Base-by-base conservation (phyloP, 2,797 vertebrate genomes). In the Alcedo quadribrachys region DNA sequence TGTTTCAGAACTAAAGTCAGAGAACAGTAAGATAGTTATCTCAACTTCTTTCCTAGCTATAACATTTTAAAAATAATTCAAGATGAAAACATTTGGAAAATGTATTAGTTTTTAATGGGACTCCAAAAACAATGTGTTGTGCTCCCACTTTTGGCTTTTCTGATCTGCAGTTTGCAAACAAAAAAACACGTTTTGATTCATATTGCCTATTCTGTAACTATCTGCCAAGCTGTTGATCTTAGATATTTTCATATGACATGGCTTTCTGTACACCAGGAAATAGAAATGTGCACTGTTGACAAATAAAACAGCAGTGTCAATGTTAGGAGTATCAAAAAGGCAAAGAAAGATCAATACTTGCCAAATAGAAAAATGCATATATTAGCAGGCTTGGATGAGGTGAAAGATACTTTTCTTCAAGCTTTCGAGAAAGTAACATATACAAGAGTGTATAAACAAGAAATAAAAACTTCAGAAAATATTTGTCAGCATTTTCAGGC, bases 281-380 rank as follows among this genome's bases (percentile, higher is more conserved):
- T 11, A 92, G 45, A 95, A 94, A 93, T 74, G 48, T 85, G 8
- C 40, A 78, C 53, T 92, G 60, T 80, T 76, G 48, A 94, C 54
- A 94, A 94, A 95, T 81, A 69, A 92, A 89, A 88, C n/a, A 81
- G 43, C 20, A 73, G 28, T 42, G 45, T 89, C 82, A 77, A 76
- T 91, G 93, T 88, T 65, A 69, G 17, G 43, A 74, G n/a, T 55
- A 60, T 69, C 63, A 90, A 88, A 73, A 85, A 85, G 11, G 15
- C 28, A 93, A 67, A 81, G 11, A n/a, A 62, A 78, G 22, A 90
- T 73, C 61, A 86, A 46, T 81, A 79, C 22, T 89, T 93, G 76
- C 40, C 65, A 93, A 82, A 62, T 15, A 84, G 54, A 40, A 81
- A 91, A 89, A 9, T 45, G 53, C 85, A 81, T 85, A 58, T n/a